A percentile compares a stretch with the other conserved stretches of the same genome.
Evolutionary conservation across 2,888 invertebrate genomes (phyloP).

Genomic region (Cryptocephalus moraei): DNA sequence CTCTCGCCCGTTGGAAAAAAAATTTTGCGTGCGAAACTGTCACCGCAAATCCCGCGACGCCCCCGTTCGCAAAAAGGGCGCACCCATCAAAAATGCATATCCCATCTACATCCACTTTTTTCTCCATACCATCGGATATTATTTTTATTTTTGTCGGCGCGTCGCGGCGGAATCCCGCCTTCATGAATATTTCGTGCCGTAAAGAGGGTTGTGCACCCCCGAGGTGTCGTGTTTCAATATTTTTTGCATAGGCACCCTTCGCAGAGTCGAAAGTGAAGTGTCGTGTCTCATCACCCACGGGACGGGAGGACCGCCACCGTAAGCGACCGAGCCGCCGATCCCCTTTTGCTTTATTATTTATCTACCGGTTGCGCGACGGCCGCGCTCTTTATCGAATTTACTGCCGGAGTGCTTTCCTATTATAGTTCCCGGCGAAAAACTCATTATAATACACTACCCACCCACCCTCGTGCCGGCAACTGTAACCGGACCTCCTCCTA

Average conservation of each 20-base stretch:
- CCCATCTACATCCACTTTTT: constrained; percentile 10
- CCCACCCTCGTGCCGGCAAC: too few species aligned
- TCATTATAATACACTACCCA: too few species aligned
- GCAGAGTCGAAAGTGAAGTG: constrained; percentile 35
- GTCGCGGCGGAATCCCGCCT: constrained; percentile 2
- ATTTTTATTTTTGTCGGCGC: constrained; percentile 6
- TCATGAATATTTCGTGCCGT: constrained; percentile 13
- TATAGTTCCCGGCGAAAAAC: too few species aligned
- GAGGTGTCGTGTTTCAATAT: constrained; percentile 34
- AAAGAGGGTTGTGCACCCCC: constrained; percentile 8
- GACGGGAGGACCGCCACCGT: neutral
- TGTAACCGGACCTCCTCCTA: too few species aligned
- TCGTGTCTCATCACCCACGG: constrained; percentile 33
- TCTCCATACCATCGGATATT: constrained; percentile 6
- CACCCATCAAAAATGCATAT: constrained; percentile 2
- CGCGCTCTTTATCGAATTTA: neutral
- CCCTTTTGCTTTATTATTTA: neutral
- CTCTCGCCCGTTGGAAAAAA: too few species aligned
- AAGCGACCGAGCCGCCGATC: neutral
- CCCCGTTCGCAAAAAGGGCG: too few species aligned
- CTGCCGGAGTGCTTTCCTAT: too few species aligned
- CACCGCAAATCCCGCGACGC: too few species aligned
- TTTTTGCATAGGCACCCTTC: constrained; percentile 30
- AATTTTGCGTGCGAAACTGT: too few species aligned
- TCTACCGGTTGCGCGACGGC: neutral